Conservation (phyloP, 1,140 invertebrate species). For the Meloidogyne floridensis region DNA sequence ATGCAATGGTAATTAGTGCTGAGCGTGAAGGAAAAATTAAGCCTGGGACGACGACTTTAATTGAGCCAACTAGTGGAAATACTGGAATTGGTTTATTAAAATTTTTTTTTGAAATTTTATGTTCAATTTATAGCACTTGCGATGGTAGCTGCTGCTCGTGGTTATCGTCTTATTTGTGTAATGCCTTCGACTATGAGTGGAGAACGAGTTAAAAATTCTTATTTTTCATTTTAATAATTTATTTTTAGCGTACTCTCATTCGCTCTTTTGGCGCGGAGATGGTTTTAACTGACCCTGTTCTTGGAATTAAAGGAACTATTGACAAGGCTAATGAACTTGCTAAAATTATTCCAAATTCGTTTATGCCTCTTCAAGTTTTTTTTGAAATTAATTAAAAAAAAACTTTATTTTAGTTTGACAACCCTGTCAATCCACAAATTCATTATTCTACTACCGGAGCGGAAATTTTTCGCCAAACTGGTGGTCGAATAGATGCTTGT, state of each 20-base stretch:
- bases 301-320: constrained; percentile 59
- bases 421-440: constrained; percentile 59
- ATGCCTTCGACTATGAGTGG: constrained; percentile 67
- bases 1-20: constrained; percentile 65
- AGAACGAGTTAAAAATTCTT: constrained; percentile 36
- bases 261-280: constrained; percentile 61
- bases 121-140: constrained; percentile 34
- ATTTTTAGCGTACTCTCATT: constrained; percentile 58
- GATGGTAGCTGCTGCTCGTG: constrained; percentile 42
- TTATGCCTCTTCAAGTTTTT: constrained; percentile 50
- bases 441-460: constrained; percentile 64
- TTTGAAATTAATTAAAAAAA: not conserved
- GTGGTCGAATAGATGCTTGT: constrained; percentile 58
- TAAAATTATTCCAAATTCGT: constrained; percentile 56
- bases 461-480: constrained; percentile 62
- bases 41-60: constrained; percentile 64
- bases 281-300: constrained; percentile 55
- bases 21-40: constrained; percentile 65
- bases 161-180: constrained; percentile 66
- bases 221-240: constrained; percentile 23
- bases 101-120: not conserved
- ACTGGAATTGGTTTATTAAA: constrained; percentile 23
- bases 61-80: constrained; percentile 57
- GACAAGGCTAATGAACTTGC: constrained; percentile 57
- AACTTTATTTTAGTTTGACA: constrained; percentile 56